Percentiles rank a stretch among this genome's conserved stretches.
Conservation (phyloP, 2,113 vertebrate species). For the Misgurnus mizolepis region DNA sequence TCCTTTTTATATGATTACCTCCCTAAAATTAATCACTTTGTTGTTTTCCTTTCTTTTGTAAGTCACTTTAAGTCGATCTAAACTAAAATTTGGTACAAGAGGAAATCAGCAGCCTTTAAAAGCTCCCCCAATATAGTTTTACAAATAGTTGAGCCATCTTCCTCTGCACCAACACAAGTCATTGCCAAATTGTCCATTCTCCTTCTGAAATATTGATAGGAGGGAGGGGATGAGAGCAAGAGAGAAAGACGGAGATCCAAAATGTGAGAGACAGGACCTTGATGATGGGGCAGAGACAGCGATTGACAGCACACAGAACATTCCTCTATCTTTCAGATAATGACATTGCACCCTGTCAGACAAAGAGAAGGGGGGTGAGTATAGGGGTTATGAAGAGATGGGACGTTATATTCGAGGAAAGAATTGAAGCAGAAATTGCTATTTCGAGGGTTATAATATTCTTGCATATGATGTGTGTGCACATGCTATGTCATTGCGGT, state of each 20-base stretch:
- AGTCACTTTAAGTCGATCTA: too few species aligned
- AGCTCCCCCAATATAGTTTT: slow-evolving; percentile 3
- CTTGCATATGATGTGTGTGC: slow-evolving; percentile 19
- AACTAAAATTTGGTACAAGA: neutral
- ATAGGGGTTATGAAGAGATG: slow-evolving; percentile 15
- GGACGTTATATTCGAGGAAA: neutral
- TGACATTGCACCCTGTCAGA: slow-evolving; percentile 51
- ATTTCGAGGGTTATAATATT: slow-evolving; percentile 45
- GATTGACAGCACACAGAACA: slow-evolving; percentile 46
- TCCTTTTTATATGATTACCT: too few species aligned
- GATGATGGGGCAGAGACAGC: slow-evolving; percentile 42
- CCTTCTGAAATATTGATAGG: slow-evolving; percentile 15
- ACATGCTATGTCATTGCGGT: neutral
- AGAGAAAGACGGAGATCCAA: slow-evolving; percentile 17
- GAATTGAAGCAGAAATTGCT: slow-evolving; percentile 35
- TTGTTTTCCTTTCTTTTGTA: too few species aligned
- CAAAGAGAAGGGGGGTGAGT: slow-evolving; percentile 40
- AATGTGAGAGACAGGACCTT: slow-evolving; percentile 28
- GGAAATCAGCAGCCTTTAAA: neutral
- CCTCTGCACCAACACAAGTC: slow-evolving; percentile 16
- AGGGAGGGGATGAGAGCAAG: neutral
- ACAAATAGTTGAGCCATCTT: slow-evolving; percentile 7
- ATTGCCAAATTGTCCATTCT: slow-evolving; percentile 8
- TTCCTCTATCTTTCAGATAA: slow-evolving; percentile 54
- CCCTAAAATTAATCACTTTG: neutral